Percentiles rank a stretch among this genome's conserved stretches.
phyloP scores from a whole-genome alignment of 2,888 invertebrate species.

The Timema podura region DNA sequence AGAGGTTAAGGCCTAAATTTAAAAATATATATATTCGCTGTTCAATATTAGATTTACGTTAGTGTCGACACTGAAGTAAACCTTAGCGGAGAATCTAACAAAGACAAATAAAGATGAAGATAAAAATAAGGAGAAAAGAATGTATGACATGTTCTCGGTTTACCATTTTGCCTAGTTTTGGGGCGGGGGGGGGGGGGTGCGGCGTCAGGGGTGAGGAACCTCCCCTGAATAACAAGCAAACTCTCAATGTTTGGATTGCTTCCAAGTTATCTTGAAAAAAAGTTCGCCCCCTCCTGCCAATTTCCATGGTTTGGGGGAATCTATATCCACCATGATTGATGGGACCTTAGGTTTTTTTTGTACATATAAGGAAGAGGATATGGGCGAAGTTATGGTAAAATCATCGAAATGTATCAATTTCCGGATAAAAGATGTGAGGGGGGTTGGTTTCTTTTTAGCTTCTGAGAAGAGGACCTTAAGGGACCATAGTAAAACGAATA shows the following conservation, averaged over 20 bases:
- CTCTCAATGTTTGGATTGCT: conserved; percentile 10
- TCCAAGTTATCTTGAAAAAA: neutral
- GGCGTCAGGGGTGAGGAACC: neutral
- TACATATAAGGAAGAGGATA: conserved; percentile 19
- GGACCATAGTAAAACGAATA: conserved; percentile 9
- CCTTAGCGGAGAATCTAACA: too few species aligned
- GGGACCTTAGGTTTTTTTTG: neutral
- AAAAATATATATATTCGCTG: too few species aligned
- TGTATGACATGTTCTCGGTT: conserved; percentile 8
- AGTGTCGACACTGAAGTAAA: too few species aligned
- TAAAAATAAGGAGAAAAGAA: conserved; percentile 10
- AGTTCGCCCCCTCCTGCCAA: conserved; percentile 2
- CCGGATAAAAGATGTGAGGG: conserved; percentile 10
- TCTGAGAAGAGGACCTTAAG: neutral
- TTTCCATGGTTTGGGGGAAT: neutral
- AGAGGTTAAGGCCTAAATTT: too few species aligned
- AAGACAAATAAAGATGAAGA: neutral
- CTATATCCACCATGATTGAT: conserved; percentile 11
- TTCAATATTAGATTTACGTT: too few species aligned
- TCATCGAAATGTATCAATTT: conserved; percentile 29
- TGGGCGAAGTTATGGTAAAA: conserved; percentile 22
- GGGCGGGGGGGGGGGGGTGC: neutral
- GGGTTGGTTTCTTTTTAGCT: too few species aligned
- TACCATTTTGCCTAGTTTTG: conserved; percentile 4
- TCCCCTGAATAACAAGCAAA: neutral